Base-by-base conservation (phyloP, 2,113 vertebrate genomes). In the Pimephales promelas region DNA sequence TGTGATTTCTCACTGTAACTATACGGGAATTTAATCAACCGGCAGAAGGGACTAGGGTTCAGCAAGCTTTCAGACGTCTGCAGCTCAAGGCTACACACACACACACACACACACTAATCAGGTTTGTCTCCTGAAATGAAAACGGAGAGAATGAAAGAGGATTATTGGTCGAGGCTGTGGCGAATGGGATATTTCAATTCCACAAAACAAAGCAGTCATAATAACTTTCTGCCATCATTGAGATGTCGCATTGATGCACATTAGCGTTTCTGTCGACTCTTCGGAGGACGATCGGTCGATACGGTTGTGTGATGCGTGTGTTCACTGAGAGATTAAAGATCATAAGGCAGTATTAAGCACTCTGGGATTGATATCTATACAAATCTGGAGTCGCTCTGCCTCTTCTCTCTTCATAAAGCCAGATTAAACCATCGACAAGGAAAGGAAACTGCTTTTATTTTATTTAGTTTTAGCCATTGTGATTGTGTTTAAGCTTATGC, bases 131-230 rank as follows among this genome's bases (percentile, higher is more conserved):
- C 74, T 78, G 40, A 45, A 86, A 86, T 64, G 81, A 72, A 54
- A 56, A 45, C 22, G 34, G 68, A 26, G 34, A 26, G 80, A 34
- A 56, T n/a, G 40, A 75, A 47, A 62, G 57, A 40, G 72, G 43
- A 76, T 66, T 64, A 68, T 26, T 68, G 18, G 11, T 28, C 2
- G 4, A 36, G 54, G 66, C 59, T 10, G 43, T 56, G 68, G 43
- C 56, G 49, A 76, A 72, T 18, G 72, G 24, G 18, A 20, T 79
- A 24, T 62, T 54, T 64, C 47, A 73, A 36, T 73, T 74, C 22
- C 74, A 79, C n/a, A 47, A 72, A 79, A 76, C 47, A 28, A 43
- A 81, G 62, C 18, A 47, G 79, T 54, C 76, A 85, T 43, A 52
- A 85, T 43, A 62, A 66, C 13, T 40, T 9, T 70, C 18, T 36